Evolutionary conservation across 2,888 invertebrate species (phyloP).

Genomic region (Prosopocoilus inquinatus): DNA sequence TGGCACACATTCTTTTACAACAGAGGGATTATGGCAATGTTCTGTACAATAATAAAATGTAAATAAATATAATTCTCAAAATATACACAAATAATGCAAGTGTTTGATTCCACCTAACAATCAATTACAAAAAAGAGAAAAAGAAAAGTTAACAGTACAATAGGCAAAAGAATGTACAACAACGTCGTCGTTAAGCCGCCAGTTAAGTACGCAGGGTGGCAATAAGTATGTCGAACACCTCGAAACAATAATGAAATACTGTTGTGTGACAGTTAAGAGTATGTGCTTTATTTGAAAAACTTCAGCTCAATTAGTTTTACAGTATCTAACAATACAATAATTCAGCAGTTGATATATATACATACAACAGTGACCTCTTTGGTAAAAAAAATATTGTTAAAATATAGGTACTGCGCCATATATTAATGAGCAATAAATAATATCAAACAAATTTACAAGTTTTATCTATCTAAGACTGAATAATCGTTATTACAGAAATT

Average conservation of each 20-base stretch:
- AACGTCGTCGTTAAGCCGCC: conserved; percentile 26
- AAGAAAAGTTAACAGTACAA: conserved; percentile 21
- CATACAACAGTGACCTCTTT: conserved; percentile 48
- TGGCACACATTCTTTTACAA: conserved; percentile 52
- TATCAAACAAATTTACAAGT: conserved; percentile 38
- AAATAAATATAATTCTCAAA: conserved; percentile 40
- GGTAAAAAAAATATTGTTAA: conserved; percentile 46
- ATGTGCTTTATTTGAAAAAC: conserved; percentile 45
- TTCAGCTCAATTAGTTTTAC: conserved; percentile 36
- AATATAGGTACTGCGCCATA: conserved; percentile 40
- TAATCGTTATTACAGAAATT: conserved; percentile 7
- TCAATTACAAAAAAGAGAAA: conserved; percentile 17
- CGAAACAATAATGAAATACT: conserved; percentile 36
- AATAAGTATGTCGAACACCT: conserved; percentile 29
- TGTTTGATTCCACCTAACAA: conserved; percentile 22
- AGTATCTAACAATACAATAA: conserved; percentile 40
- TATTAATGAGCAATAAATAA: conserved; percentile 44
- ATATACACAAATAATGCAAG: conserved; percentile 30
- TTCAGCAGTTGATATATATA: conserved; percentile 37
- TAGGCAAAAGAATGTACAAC: conserved; percentile 29
- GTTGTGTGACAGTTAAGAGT: conserved; percentile 41
- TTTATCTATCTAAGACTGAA: conserved; percentile 10
- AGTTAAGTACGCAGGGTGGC: conserved; percentile 24
- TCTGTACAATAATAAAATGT: conserved; percentile 44
- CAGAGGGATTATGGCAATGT: conserved; percentile 47